phyloP scores from a whole-genome alignment of 2,113 vertebrate genomes.

The Toxotes jaculatrix region DNA sequence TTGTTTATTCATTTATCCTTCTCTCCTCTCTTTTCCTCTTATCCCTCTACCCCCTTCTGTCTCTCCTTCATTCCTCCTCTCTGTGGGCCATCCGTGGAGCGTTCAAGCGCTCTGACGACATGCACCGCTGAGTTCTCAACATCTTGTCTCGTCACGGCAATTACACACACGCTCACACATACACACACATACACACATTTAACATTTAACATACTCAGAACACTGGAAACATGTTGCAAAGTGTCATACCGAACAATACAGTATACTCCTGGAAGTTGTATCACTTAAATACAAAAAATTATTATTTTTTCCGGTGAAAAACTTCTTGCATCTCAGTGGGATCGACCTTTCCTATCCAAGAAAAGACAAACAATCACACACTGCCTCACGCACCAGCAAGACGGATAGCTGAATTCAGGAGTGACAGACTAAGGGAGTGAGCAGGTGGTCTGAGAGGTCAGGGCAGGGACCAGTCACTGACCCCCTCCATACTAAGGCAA shows the following conservation, averaged over 20 bases:
- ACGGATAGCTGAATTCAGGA: constrained; percentile 22
- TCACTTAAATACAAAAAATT: constrained; percentile 2
- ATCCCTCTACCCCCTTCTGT: constrained; percentile 72
- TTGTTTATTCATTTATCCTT: constrained; percentile 63
- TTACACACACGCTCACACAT: constrained; percentile 76
- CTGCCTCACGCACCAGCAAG: neutral
- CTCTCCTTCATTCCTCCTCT: constrained; percentile 76
- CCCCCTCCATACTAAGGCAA: constrained; percentile 61
- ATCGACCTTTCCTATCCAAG: constrained; percentile 17
- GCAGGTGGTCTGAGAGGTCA: constrained; percentile 73
- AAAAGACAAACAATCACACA: constrained; percentile 15
- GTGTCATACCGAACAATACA: constrained; percentile 32
- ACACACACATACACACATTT: constrained; percentile 42
- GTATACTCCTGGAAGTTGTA: constrained; percentile 16
- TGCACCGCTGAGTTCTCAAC: constrained; percentile 83
- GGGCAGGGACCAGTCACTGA: constrained; percentile 65
- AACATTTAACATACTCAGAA: constrained; percentile 66
- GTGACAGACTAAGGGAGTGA: constrained; percentile 42
- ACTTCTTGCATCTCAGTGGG: constrained; percentile 11
- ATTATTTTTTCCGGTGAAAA: constrained; percentile 14
- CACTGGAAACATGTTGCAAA: constrained; percentile 39
- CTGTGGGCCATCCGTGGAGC: constrained; percentile 80
- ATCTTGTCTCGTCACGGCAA: constrained; percentile 88
- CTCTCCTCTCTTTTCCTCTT: constrained; percentile 49
- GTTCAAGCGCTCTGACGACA: constrained; percentile 82